Percentiles rank a stretch among this genome's conserved stretches.
These are phyloP conservation scores for Phaethon lepturus DNA, from an alignment of 2,113 vertebrate species.

Conservation along the genomic window DNA sequence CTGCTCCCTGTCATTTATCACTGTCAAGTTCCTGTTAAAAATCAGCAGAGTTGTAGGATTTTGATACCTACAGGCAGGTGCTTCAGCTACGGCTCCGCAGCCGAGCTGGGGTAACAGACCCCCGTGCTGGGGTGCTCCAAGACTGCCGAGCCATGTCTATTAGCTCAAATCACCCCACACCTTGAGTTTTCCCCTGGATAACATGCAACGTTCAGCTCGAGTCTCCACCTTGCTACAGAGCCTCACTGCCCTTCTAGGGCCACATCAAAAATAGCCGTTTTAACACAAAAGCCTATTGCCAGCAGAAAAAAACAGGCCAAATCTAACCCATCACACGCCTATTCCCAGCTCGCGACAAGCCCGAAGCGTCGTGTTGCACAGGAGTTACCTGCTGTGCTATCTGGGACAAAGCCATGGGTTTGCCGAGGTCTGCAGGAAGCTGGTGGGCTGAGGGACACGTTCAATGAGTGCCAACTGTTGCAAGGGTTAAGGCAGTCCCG, in stretches of 20 bases:
- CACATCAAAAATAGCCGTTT: fast-evolving
- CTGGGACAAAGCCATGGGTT: background rate
- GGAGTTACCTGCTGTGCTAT: background rate
- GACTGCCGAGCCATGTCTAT: background rate
- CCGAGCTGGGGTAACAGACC: background rate
- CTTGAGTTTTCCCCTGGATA: background rate
- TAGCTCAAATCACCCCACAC: background rate
- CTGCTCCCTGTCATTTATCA: conserved; percentile 26
- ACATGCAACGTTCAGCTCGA: fast-evolving
- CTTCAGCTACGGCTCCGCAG: background rate
- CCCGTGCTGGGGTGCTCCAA: background rate
- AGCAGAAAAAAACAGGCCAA: background rate
- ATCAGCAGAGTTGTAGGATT: background rate
- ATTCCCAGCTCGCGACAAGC: background rate
- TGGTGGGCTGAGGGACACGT: background rate
- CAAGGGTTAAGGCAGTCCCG: background rate
- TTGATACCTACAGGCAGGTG: background rate
- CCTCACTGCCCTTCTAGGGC: background rate
- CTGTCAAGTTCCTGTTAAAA: conserved; percentile 29
- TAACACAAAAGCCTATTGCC: background rate
- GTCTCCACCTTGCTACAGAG: background rate
- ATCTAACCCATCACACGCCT: fast-evolving
- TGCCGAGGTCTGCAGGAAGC: background rate
- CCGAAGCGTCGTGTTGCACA: background rate
- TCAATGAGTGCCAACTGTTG: background rate